These are phyloP conservation scores for Neria commutata DNA, from an alignment of 2,888 invertebrate genomes.

Conservation along the genomic window DNA sequence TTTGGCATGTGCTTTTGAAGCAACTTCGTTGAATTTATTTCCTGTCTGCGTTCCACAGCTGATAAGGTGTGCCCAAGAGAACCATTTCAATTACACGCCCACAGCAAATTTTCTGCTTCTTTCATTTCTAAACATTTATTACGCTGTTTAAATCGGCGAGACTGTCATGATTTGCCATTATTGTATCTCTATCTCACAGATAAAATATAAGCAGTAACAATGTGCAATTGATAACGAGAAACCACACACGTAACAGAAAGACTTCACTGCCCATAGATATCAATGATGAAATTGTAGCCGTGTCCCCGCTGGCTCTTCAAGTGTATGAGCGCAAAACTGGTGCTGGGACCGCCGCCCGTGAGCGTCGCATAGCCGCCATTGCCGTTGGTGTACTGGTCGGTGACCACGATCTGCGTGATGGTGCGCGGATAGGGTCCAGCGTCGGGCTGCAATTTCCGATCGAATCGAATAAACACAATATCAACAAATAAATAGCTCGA, in stretches of 20 bases:
- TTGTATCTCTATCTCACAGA: no score
- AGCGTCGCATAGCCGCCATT: constrained; percentile 36
- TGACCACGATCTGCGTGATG: constrained; percentile 36
- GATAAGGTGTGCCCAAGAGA: no score
- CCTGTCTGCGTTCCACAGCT: no score
- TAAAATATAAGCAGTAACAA: no score
- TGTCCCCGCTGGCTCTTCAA: constrained; percentile 60
- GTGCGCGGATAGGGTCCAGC: constrained; percentile 29
- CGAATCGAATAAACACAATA: neutral
- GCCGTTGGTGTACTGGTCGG: constrained; percentile 35
- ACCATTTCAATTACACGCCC: no score
- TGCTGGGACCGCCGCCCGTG: constrained; percentile 36
- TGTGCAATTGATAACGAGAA: no score
- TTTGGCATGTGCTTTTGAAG: neutral
- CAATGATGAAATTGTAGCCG: constrained; percentile 60
- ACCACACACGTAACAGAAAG: no score
- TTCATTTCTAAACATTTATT: no score
- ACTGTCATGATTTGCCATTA: no score
- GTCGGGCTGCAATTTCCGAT: constrained; percentile 17
- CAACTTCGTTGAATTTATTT: no score
- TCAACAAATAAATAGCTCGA: neutral
- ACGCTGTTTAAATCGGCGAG: no score
- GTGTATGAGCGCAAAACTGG: constrained; percentile 34
- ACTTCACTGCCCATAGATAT: constrained; percentile 52
- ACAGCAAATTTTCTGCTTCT: no score